These are phyloP conservation scores for Epinephelus awoara DNA, from an alignment of 2,797 vertebrate species.

Conservation along the genomic window DNA sequence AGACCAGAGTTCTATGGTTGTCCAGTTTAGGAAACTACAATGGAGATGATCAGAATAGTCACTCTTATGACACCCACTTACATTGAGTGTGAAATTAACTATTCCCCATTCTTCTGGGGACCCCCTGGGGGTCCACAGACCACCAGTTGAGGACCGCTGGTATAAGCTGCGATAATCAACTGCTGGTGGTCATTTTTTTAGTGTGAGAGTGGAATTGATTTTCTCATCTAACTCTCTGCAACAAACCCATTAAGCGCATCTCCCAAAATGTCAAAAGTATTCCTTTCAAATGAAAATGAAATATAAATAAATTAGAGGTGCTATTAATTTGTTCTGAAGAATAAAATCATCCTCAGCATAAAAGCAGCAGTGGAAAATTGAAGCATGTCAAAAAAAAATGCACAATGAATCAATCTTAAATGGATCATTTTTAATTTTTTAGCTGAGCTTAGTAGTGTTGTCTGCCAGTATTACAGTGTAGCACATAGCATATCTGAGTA, in stretches of 20 bases:
- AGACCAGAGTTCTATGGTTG: too few relatives aligned
- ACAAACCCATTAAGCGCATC: neutral
- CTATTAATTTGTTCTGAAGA: neutral
- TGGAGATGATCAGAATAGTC: too few relatives aligned
- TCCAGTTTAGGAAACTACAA: too few relatives aligned
- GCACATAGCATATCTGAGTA: conserved; percentile 31
- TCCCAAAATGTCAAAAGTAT: neutral
- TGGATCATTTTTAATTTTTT: conserved; percentile 4
- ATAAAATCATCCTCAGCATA: neutral
- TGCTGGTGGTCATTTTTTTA: neutral
- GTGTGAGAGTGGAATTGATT: neutral
- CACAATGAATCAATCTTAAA: conserved; percentile 8
- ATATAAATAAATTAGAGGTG: neutral
- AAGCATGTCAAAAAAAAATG: neutral
- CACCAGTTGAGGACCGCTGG: too few relatives aligned
- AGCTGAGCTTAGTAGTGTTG: neutral
- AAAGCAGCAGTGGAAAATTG: neutral
- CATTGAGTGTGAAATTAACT: too few relatives aligned
- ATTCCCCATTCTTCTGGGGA: too few relatives aligned
- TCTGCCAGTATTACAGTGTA: conserved; percentile 11
- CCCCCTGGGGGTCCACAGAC: too few relatives aligned
- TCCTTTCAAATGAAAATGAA: neutral
- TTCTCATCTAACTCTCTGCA: too few relatives aligned
- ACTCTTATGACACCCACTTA: too few relatives aligned
- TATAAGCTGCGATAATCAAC: neutral